Base-by-base conservation (phyloP, 1,140 invertebrate species). In the Drosophila rufa region DNA sequence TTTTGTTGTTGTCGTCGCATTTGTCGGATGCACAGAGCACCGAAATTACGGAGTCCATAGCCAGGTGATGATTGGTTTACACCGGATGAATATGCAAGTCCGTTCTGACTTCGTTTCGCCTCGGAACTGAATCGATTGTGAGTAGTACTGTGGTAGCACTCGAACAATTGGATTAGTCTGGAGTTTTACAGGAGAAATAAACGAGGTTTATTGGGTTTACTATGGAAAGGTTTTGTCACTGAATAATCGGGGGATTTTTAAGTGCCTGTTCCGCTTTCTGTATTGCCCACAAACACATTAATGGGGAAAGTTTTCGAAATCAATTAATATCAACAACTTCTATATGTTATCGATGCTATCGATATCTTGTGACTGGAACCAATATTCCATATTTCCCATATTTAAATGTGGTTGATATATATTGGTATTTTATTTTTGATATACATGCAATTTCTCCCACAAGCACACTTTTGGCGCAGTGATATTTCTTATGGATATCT, bases 21-120 rank as follows among this genome's bases (percentile, higher is more conserved):
- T 43, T 43, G 58, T 50, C 59, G 61, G 36, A 17, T 33, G 51
- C 69, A 58, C 47, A 69, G 65, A 48, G 69, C 50, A 59, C 69
- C 69, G 58, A 68, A 74, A 74, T 74, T 74, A 73, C 68, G 7
- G 55, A 60, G 65, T 69, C 15, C 53, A 64, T 27, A 48, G 58
- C 59, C 38, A 38, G 43, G 62, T 66, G 67, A 36, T 70, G 67
- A 70, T 68, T 70, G 67, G 67, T 50, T 67, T 43, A 22, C 47
- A 33, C 33, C 36, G 45, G 59, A 48, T 67, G 65, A 67, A 67
- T 67, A 67, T 67, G 64, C 64, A 64, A 64, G 62, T 66, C 62
- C 57, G 45, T 30, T 66, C 43, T 66, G 22, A 66, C 62, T 65
- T 65, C 25, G 55, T 60, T 65, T 61, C 5, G 17, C 36, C 53